Evolutionary conservation across 2,888 invertebrate genomes (phyloP).

Genomic region (Drosophila longiperda): DNA sequence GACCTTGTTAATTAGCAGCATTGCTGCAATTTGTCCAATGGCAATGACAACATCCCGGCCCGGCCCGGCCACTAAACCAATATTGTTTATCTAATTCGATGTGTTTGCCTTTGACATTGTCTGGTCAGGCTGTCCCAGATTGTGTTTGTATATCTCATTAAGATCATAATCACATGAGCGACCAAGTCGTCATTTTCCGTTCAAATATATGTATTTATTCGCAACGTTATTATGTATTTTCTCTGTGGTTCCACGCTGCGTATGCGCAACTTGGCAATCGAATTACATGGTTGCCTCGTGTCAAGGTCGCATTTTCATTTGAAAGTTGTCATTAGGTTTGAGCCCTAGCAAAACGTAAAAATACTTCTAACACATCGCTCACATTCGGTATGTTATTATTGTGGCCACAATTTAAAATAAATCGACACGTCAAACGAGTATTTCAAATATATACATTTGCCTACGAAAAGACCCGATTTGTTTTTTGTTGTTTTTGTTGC

Average conservation of each 20-base stretch:
- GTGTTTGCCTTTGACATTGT: constrained; percentile 30
- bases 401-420: constrained; percentile 29
- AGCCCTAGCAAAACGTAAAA: constrained; percentile 8
- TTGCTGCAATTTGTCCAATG: constrained; percentile 34
- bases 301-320: constrained; percentile 56
- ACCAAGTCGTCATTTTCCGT: not conserved
- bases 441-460: constrained; percentile 33
- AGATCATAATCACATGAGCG: constrained; percentile 42
- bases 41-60: constrained; percentile 45
- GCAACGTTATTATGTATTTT: not conserved
- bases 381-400: constrained; percentile 21
- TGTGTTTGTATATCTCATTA: constrained; percentile 35
- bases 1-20: constrained; percentile 56
- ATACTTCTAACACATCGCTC: constrained; percentile 11
- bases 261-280: constrained; percentile 62
- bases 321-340: constrained; percentile 23
- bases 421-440: constrained; percentile 37
- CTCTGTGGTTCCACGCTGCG: constrained; percentile 39
- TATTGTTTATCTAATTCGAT: constrained; percentile 48
- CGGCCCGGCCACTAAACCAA: constrained; percentile 27
- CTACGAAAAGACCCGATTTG: constrained; percentile 19
- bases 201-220: constrained; percentile 8
- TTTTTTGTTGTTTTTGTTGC: constrained; percentile 19
- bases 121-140: not conserved
- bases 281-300: constrained; percentile 31